These are phyloP conservation scores for Hybognathus amarus DNA, from an alignment of 2,797 vertebrate genomes.

Conservation along the genomic window DNA sequence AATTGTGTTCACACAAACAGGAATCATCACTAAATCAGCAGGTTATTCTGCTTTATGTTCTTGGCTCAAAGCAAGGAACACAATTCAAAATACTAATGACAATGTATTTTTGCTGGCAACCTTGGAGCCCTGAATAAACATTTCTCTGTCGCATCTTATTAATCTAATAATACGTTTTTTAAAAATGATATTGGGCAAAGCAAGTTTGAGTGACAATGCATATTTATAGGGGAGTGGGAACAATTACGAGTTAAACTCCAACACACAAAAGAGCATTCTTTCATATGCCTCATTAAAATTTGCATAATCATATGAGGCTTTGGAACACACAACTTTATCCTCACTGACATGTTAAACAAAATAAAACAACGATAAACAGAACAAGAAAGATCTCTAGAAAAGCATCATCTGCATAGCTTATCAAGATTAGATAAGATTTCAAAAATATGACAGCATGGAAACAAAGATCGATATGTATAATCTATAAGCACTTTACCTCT, in stretches of 20 bases:
- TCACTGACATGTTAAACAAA: not conserved
- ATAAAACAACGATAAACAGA: not conserved
- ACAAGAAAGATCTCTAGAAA: not conserved
- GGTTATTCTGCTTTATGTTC: not conserved
- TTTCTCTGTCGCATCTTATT: not conserved
- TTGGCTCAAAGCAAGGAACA: not conserved
- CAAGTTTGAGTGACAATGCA: not conserved
- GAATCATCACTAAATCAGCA: not conserved
- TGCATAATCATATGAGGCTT: not conserved
- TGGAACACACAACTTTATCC: not conserved
- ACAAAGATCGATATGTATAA: not conserved
- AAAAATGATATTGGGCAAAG: not conserved
- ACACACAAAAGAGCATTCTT: not conserved
- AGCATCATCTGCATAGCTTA: not conserved
- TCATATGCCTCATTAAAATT: not conserved
- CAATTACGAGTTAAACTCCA: slow-evolving; percentile 14
- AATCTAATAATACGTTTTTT: too few relatives aligned
- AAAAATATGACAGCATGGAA: not conserved
- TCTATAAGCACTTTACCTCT: slow-evolving; percentile 24
- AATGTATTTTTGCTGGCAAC: not conserved
- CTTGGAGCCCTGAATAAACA: not conserved
- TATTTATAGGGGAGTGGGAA: slow-evolving; percentile 14
- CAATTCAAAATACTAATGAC: not conserved
- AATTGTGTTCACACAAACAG: not conserved
- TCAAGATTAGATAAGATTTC: not conserved